Evolutionary conservation across 2,113 vertebrate species (phyloP).

Genomic region (Takifugu flavidus): DNA sequence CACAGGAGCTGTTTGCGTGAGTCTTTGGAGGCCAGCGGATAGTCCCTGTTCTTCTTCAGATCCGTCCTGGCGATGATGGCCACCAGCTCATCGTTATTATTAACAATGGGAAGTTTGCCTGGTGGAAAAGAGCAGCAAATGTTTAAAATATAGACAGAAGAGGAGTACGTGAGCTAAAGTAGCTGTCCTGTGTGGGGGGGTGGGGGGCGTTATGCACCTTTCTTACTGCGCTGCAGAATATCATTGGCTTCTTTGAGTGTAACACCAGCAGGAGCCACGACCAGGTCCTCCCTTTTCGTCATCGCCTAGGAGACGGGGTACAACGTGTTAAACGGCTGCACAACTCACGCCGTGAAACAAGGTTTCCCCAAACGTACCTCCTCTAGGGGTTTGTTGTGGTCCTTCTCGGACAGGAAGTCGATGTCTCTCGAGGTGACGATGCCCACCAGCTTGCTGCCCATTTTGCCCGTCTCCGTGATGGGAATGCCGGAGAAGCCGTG

Average conservation of each 20-base stretch:
- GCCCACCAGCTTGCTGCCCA: conserved; percentile 88
- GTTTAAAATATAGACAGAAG: background rate
- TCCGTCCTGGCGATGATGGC: conserved; percentile 91
- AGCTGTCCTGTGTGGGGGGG: background rate
- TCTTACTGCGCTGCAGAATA: conserved; percentile 91
- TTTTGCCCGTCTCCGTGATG: conserved; percentile 86
- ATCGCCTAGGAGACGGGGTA: conserved; percentile 75
- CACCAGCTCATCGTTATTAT: conserved; percentile 86
- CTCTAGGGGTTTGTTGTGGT: conserved; percentile 75
- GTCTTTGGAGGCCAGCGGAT: conserved; percentile 91
- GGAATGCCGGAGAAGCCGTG: conserved; percentile 94
- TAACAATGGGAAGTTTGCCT: conserved; percentile 94
- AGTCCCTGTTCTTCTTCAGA: conserved; percentile 92
- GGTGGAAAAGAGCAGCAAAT: background rate
- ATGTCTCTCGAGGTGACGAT: conserved; percentile 92
- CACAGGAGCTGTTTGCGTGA: conserved; percentile 89
- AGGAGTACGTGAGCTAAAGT: background rate
- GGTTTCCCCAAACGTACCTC: conserved; percentile 65
- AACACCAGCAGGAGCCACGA: conserved; percentile 87
- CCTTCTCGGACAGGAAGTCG: conserved; percentile 87
- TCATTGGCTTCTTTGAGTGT: conserved; percentile 92
- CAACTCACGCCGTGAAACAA: background rate
- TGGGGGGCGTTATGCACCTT: conserved; percentile 70
- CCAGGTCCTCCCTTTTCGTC: conserved; percentile 86
- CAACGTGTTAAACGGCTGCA: background rate